Conservation (phyloP, 2,888 invertebrate species). For the Drosophila subquinaria region DNA sequence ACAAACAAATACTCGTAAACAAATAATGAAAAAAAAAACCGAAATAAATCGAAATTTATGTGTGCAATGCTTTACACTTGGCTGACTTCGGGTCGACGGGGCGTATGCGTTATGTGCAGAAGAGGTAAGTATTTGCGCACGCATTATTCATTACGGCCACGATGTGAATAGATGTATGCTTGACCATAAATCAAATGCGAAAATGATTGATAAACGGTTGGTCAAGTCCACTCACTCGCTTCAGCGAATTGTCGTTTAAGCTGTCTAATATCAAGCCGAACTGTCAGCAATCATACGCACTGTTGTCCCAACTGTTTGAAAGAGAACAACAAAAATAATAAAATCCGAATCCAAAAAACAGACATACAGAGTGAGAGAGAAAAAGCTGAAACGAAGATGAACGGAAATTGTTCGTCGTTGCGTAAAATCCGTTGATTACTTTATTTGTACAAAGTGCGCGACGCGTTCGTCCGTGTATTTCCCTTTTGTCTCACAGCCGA, state of each 20-base stretch:
- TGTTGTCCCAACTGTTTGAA: conserved; percentile 34
- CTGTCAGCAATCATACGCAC: conserved; percentile 65
- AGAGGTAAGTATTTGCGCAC: conserved; percentile 45
- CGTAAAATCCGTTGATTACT: conserved; percentile 80
- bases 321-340: not conserved
- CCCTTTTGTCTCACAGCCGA: conserved; percentile 19
- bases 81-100: conserved; percentile 25
- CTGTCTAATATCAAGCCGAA: conserved; percentile 50
- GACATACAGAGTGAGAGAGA: conserved; percentile 10
- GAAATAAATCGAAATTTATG: conserved; percentile 67
- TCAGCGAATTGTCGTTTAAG: conserved; percentile 29
- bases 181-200: conserved; percentile 71
- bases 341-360: conserved; percentile 4
- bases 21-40: conserved; percentile 24
- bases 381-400: conserved; percentile 24
- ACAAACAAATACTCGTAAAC: conserved; percentile 41
- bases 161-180: not conserved
- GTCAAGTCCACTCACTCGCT: conserved; percentile 25
- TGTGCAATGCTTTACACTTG: conserved; percentile 39
- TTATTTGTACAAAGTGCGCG: conserved; percentile 69
- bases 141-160: conserved; percentile 48
- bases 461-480: conserved; percentile 34
- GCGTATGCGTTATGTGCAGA: conserved; percentile 50
- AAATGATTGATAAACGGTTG: conserved; percentile 76
- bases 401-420: conserved; percentile 66